These are phyloP conservation scores for Pogonomyrmex californicus DNA, from an alignment of 1,140 invertebrate species.

Conservation along the genomic window DNA sequence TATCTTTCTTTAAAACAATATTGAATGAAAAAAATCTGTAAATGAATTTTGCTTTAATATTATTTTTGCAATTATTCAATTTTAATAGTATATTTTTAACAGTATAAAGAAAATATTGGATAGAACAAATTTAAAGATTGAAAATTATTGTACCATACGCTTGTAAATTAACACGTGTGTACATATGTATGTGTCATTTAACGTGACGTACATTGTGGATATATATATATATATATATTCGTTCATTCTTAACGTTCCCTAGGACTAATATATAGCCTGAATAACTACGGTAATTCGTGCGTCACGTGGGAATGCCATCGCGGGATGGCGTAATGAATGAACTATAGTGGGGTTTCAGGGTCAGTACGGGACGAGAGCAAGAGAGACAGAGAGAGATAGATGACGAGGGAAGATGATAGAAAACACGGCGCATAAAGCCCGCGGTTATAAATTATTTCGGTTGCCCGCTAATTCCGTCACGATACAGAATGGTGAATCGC, in stretches of 20 bases:
- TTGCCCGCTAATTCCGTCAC: constrained; percentile 71
- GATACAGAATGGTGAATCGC: constrained; percentile 57
- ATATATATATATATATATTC: no score
- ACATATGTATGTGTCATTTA: neutral
- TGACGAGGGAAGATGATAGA: constrained; percentile 55
- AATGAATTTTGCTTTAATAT: neutral
- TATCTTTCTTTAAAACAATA: neutral
- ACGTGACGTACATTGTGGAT: neutral
- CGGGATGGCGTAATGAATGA: constrained; percentile 43
- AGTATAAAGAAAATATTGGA: neutral
- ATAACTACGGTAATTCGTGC: constrained; percentile 18
- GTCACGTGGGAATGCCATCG: constrained; percentile 8
- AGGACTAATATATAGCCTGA: constrained; percentile 9
- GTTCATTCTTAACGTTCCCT: constrained; percentile 19
- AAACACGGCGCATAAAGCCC: constrained; percentile 42
- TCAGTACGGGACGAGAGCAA: constrained; percentile 43
- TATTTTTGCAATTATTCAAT: neutral
- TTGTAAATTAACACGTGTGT: neutral
- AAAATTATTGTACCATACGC: neutral
- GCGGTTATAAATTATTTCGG: constrained; percentile 72
- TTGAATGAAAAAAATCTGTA: no score
- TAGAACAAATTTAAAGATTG: neutral
- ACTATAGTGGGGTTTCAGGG: constrained; percentile 65
- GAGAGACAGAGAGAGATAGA: neutral
- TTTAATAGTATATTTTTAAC: constrained; percentile 2